Conservation (phyloP, 2,888 invertebrate species). For the Monochamus alternatus region DNA sequence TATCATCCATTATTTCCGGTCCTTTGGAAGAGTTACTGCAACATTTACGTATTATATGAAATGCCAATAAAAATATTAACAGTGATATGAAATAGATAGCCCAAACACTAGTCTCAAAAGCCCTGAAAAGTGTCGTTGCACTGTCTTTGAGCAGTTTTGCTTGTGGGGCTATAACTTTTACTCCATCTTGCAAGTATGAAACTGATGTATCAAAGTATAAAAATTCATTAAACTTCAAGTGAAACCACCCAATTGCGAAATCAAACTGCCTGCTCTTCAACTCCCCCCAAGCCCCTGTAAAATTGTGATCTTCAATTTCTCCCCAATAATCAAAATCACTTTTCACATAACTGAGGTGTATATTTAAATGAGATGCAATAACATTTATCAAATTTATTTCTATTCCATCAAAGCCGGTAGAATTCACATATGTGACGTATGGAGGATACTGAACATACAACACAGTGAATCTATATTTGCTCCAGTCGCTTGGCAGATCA, state of each 20-base stretch:
- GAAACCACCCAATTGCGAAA: constrained; percentile 4
- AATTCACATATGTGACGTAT: constrained; percentile 6
- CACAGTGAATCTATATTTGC: neutral
- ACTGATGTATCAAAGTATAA: constrained; percentile 5
- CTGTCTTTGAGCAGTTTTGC: neutral
- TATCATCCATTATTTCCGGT: neutral
- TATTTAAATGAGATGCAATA: neutral
- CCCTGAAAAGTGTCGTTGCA: neutral
- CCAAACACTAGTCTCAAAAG: constrained; percentile 9
- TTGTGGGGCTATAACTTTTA: constrained; percentile 1
- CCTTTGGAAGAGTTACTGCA: neutral
- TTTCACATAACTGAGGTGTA: neutral
- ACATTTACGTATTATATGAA: neutral
- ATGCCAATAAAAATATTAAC: neutral
- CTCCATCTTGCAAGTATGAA: neutral
- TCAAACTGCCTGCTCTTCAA: constrained; percentile 4
- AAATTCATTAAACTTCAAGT: constrained; percentile 2
- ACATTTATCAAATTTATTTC: constrained; percentile 4
- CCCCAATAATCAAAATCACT: constrained; percentile 5
- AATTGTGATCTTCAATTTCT: neutral
- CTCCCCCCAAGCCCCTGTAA: neutral
- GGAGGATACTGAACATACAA: constrained; percentile 5
- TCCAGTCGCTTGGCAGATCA: neutral
- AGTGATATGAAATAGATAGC: neutral
- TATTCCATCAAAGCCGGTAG: neutral